phyloP scores from a whole-genome alignment of 2,113 vertebrate genomes.

The Heteronetta atricapilla region DNA sequence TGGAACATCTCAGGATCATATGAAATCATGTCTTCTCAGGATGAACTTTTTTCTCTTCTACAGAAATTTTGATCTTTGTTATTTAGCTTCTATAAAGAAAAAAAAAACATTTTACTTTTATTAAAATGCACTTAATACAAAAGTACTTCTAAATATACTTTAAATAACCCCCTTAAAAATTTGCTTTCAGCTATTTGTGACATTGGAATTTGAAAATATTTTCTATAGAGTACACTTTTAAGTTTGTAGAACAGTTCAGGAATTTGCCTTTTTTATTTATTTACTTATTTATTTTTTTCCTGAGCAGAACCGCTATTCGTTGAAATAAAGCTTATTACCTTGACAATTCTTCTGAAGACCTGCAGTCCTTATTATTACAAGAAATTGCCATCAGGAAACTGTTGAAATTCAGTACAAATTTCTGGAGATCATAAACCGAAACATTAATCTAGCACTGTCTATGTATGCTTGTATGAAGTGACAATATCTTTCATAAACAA shows the following conservation, averaged over 20 bases:
- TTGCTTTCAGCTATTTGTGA: background rate
- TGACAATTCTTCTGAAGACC: background rate
- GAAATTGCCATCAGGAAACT: background rate
- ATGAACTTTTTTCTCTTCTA: background rate
- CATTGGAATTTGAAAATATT: background rate
- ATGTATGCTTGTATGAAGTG: background rate
- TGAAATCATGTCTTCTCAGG: background rate
- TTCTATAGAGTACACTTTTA: background rate
- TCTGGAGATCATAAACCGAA: background rate
- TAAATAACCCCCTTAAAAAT: background rate
- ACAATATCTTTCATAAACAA: background rate
- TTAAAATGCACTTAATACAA: background rate
- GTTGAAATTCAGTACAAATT: background rate
- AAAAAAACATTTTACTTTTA: background rate
- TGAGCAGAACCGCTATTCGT: background rate
- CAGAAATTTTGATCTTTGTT: background rate
- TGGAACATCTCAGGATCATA: background rate
- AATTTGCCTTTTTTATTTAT: background rate
- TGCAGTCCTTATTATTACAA: background rate
- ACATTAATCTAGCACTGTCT: background rate
- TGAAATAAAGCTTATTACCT: slow-evolving; percentile 28
- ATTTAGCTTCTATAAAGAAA: background rate
- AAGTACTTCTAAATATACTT: background rate
- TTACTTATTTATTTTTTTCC: background rate
- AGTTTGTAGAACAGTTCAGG: background rate